A percentile compares a stretch with the other conserved stretches of the same genome.
Conservation (phyloP, 2,888 invertebrate genomes). For the Miltochrista miniata region DNA sequence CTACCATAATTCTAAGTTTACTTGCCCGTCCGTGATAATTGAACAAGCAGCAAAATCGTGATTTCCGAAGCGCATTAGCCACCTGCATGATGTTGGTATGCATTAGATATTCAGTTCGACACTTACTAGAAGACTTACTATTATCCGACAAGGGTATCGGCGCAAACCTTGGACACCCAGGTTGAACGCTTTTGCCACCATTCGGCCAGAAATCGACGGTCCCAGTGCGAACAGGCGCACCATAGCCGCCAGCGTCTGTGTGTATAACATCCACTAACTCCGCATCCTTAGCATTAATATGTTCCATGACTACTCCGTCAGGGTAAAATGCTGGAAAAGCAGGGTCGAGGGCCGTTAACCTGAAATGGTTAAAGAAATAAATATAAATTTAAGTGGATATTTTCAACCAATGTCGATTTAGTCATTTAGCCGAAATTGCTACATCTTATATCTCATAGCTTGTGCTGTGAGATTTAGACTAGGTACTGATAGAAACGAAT, state of each 20-base stretch:
- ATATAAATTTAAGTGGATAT: no score
- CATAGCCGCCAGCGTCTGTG: constrained; percentile 86
- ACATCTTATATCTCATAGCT: no score
- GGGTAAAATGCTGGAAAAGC: constrained; percentile 85
- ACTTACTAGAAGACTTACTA: constrained; percentile 53
- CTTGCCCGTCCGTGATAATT: background rate
- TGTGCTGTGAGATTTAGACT: no score
- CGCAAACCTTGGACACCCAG: constrained; percentile 82
- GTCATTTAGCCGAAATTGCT: no score
- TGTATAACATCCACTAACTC: constrained; percentile 87
- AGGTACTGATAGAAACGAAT: no score
- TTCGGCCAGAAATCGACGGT: constrained; percentile 86
- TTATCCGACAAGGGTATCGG: constrained; percentile 78
- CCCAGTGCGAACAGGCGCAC: constrained; percentile 83
- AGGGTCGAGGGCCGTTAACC: constrained; percentile 84
- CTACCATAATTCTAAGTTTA: background rate
- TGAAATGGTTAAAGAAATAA: constrained; percentile 44
- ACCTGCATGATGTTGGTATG: constrained; percentile 6
- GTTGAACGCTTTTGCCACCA: constrained; percentile 83
- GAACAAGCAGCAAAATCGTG: background rate
- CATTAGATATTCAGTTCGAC: constrained; percentile 1
- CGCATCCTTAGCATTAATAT: constrained; percentile 79
- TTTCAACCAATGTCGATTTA: no score
- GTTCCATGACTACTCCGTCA: constrained; percentile 74
- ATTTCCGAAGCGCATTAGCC: background rate